A percentile compares a stretch with the other conserved stretches of the same genome.
Evolutionary conservation across 2,888 invertebrate genomes (phyloP).

Genomic region (Chaetogeoica ovagalla): DNA sequence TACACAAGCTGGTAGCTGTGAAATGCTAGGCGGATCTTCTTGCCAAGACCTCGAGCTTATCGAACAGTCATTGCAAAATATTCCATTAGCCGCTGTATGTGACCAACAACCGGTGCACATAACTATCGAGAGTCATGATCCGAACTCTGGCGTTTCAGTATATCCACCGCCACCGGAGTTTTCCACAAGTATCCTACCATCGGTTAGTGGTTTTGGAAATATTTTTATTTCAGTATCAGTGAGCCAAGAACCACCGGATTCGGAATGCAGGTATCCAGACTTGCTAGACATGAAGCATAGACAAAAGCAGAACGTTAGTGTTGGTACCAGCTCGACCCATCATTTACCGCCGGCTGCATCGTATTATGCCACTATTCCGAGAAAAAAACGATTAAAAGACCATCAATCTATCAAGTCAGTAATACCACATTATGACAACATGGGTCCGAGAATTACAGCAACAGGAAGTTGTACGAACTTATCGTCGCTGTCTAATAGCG

Average conservation of each 20-base stretch:
- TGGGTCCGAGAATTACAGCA: slow-evolving; percentile 86
- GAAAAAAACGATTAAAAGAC: slow-evolving; percentile 61
- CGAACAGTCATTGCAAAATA: slow-evolving; percentile 58
- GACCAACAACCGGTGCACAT: slow-evolving; percentile 62
- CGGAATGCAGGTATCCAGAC: slow-evolving; percentile 70
- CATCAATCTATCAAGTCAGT: slow-evolving; percentile 34
- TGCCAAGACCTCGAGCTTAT: slow-evolving; percentile 66
- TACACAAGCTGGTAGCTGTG: slow-evolving; percentile 66
- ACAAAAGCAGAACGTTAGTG: slow-evolving; percentile 61
- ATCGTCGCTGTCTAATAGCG: slow-evolving; percentile 66
- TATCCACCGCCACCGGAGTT: slow-evolving; percentile 66
- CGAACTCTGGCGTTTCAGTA: slow-evolving; percentile 57
- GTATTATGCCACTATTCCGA: slow-evolving; percentile 63
- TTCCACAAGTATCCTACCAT: slow-evolving; percentile 62
- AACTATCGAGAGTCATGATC: slow-evolving; percentile 63
- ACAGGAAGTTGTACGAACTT: slow-evolving; percentile 86
- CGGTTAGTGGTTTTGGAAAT: slow-evolving; percentile 70
- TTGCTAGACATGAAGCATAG: slow-evolving; percentile 70
- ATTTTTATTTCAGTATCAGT: slow-evolving; percentile 83
- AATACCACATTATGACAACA: slow-evolving; percentile 79
- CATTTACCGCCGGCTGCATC: slow-evolving; percentile 57
- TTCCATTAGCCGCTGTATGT: slow-evolving; percentile 58
- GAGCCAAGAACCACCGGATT: slow-evolving; percentile 70
- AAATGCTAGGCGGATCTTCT: slow-evolving; percentile 65
- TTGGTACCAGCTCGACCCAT: slow-evolving; percentile 58